phyloP scores from a whole-genome alignment of 2,113 vertebrate genomes.

The Electrona antarctica region DNA sequence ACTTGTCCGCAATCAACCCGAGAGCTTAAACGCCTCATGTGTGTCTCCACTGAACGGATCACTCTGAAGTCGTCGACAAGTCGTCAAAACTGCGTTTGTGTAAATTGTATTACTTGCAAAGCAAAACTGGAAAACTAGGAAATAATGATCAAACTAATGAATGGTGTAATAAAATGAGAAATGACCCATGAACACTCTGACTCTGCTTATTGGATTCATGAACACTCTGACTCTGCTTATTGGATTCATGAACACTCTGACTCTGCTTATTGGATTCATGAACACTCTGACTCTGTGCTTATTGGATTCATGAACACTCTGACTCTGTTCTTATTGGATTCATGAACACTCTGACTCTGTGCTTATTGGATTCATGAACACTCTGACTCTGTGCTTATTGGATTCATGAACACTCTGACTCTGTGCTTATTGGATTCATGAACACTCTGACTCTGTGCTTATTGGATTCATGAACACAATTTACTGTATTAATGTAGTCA shows the following conservation, averaged over 20 bases:
- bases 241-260: no score
- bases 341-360: constrained; percentile 49
- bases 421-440: no score
- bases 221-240: no score
- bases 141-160: constrained; percentile 71
- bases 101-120: constrained; percentile 69
- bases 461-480: no score
- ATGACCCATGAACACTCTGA: constrained; percentile 71
- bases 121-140: constrained; percentile 68
- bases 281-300: not conserved
- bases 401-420: constrained; percentile 58
- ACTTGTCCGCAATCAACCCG: constrained; percentile 25
- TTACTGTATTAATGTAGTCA: no score
- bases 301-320: no score
- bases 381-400: no score
- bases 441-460: constrained; percentile 6
- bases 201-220: no score
- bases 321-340: no score
- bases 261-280: no score
- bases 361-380: constrained; percentile 50
- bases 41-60: no score
- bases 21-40: not conserved
- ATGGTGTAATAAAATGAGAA: constrained; percentile 79
- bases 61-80: constrained; percentile 70
- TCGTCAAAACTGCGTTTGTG: constrained; percentile 65